phyloP scores from a whole-genome alignment of 2,797 vertebrate genomes.

The Eulemur mongoz region DNA sequence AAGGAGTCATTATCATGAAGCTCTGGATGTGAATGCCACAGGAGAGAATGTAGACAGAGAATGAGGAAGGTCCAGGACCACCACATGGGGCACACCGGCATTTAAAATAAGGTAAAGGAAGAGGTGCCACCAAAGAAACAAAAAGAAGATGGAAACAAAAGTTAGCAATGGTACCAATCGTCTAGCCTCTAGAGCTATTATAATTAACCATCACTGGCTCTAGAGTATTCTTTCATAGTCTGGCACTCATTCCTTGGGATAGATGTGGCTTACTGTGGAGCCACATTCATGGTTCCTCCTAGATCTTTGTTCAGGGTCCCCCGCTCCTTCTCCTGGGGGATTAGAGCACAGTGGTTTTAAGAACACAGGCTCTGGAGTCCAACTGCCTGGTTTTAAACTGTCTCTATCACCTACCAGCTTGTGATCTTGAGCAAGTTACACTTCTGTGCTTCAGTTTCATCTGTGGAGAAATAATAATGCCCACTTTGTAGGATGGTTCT shows the following conservation, averaged over 20 bases:
- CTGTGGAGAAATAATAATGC: background rate
- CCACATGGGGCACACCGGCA: background rate
- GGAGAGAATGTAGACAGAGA: background rate
- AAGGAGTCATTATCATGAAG: background rate
- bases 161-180: background rate
- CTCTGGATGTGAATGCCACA: background rate
- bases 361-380: background rate
- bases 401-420: background rate
- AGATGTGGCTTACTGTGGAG: background rate
- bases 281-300: background rate
- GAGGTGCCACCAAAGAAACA: background rate
- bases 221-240: background rate
- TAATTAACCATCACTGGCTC: background rate
- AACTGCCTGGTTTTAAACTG: background rate
- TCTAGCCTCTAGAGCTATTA: background rate
- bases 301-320: background rate
- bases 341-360: background rate
- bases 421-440: slow-evolving; percentile 6
- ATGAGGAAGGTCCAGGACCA: background rate
- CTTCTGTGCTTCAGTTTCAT: slow-evolving; percentile 3
- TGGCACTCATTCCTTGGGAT: background rate
- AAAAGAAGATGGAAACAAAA: background rate
- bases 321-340: background rate
- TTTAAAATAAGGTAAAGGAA: background rate
- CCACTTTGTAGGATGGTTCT: background rate